Base-by-base conservation (phyloP, 2,113 vertebrate genomes). In the Conger conger region DNA sequence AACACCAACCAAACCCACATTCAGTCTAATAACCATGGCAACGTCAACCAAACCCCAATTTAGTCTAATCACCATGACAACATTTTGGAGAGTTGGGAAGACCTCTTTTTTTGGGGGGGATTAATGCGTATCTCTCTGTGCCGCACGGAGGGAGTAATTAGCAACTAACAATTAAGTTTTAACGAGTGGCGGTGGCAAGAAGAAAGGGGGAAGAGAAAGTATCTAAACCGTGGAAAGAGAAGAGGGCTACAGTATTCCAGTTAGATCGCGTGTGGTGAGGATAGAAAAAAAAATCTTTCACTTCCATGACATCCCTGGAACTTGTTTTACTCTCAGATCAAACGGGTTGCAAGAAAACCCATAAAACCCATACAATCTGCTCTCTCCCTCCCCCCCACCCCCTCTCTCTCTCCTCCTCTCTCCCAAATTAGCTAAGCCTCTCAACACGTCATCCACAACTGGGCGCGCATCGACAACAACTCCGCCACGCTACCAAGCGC, bases 361-460 rank as follows among this genome's bases (percentile, higher is more conserved):
- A 89, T 86, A 88, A 92, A 94, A 94, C 91, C 90, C 90, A n/a
- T 88, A 88, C 89, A 8, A 8, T 1, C 1, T 9, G 89, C 89
- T 88, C 89, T 86, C 87, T 50, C 45, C 86, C 87, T 80, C 81
- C 90, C 90, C 89, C 89, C 89, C 45, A 8, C 8, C 1, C 40
- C 90, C 89, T 88, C 89, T 86, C 87, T 50, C 45, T 86, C 87
- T 80, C 81, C 90, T 90, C 42, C 84, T 90, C 92, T 91, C 92
- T 94, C 91, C 92, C 92, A 94, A 95, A 95, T 94, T 93, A 95
- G 94, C 92, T 95, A 95, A 95, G 93, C 93, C 92, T 94, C 92
- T 96, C 93, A 91, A 92, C 90, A 91, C 93, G 93, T 94, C 93
- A 94, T 94, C 93, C 88, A 89, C 89, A 94, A 91, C 90, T 91